These are phyloP conservation scores for Mizuhopecten yessoensis DNA, from an alignment of 1,140 invertebrate genomes.

Conservation along the genomic window DNA sequence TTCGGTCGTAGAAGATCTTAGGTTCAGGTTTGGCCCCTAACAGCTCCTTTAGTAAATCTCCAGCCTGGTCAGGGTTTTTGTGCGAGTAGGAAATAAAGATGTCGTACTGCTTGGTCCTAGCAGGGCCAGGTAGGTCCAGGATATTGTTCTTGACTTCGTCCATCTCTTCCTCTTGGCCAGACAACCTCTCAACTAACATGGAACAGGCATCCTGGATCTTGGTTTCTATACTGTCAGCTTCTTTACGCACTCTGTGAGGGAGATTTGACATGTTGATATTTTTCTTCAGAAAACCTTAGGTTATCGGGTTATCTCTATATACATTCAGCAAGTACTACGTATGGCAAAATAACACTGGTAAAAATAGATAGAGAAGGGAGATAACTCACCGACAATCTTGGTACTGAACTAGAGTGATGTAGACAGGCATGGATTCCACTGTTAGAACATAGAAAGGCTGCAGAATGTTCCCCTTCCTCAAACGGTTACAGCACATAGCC, in stretches of 20 bases:
- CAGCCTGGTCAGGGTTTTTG: conserved; percentile 69
- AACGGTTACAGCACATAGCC: conserved; percentile 75
- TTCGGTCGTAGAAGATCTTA: conserved; percentile 80
- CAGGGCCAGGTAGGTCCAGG: neutral
- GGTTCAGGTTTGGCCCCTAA: conserved; percentile 67
- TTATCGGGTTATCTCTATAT: too few relatives aligned
- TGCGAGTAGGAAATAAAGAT: conserved; percentile 82
- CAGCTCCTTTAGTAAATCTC: conserved; percentile 67
- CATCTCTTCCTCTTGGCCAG: neutral
- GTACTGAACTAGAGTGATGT: conserved; percentile 78
- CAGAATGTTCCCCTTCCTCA: conserved; percentile 64
- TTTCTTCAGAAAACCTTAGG: too few relatives aligned
- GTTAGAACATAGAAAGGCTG: conserved; percentile 72
- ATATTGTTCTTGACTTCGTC: neutral
- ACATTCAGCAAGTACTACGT: too few relatives aligned
- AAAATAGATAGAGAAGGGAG: neutral
- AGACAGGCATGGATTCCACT: conserved; percentile 71
- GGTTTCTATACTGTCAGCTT: conserved; percentile 61
- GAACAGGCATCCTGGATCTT: conserved; percentile 62
- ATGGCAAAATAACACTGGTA: too few relatives aligned
- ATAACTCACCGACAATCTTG: conserved; percentile 75
- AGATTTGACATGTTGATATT: too few relatives aligned
- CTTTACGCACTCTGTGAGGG: conserved; percentile 63
- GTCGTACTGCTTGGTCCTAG: conserved; percentile 70
- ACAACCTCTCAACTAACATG: conserved; percentile 49